Conservation (phyloP, 2,113 vertebrate species). For the Sitta europaea region DNA sequence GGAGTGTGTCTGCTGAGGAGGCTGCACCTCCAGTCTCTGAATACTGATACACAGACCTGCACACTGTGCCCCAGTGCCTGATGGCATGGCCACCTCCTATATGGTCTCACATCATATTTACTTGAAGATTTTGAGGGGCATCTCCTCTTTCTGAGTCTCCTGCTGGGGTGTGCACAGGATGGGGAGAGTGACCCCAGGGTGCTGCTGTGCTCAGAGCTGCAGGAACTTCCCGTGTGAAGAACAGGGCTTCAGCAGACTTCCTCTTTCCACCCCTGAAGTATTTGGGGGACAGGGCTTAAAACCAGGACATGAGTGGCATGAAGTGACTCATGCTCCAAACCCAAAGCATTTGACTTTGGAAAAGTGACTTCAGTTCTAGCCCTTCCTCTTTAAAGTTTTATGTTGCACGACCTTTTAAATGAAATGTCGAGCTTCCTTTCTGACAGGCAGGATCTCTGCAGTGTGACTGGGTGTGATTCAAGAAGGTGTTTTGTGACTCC, state of each 20-base stretch:
- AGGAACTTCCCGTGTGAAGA: background rate
- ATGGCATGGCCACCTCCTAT: background rate
- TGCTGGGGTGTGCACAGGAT: background rate
- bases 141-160: background rate
- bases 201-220: background rate
- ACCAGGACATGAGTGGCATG: background rate
- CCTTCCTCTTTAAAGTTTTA: conserved; percentile 30
- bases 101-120: background rate
- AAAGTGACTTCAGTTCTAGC: background rate
- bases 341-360: conserved; percentile 18
- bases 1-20: background rate
- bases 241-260: background rate
- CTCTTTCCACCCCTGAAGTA: background rate
- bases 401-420: background rate
- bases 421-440: conserved; percentile 48
- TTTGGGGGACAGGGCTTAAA: background rate
- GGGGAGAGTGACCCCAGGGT: too few species aligned
- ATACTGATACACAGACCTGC: rapidly evolving
- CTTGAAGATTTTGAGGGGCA: background rate
- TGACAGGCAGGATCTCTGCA: background rate
- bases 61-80: background rate
- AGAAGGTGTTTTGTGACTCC: background rate
- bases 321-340: conserved; percentile 39
- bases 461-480: background rate
- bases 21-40: background rate